Evolutionary conservation across 2,797 vertebrate genomes (phyloP), one percentile per base, ranked within the genome.

Genomic region (Glyptemys insculpta): DNA sequence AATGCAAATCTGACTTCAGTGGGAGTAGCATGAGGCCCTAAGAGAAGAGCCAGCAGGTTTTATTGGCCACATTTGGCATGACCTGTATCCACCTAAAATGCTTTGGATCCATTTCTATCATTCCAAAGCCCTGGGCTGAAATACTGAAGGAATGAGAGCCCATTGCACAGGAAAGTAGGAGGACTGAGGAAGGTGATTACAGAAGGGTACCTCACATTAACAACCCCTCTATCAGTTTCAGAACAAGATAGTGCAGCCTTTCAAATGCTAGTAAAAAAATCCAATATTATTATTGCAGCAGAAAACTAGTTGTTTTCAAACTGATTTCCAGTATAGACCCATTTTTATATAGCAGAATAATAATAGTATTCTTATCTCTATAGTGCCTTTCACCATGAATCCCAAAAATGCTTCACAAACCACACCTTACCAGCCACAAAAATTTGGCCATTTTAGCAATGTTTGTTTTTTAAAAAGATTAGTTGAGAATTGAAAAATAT

Each of bases 61-160:
- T 62, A 62, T 4, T 31, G 59, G 59, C 34, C 6, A 34, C 59
- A 31, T 31, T 62, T 62, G 31, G 31, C 31, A 34, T 62, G 59
- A 34, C 59, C 14, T 62, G 29, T 31, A 62, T 62, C 14, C 14
- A 62, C 59, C 31, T 62, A 34, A 54, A 54, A 54, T 25, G 54
- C 54, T 54, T 54, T 54, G 54, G 54, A 54, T 54, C 21, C 14
- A 12, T 2, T 78, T 54, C 81, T 89, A 10, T 47, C 92, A 82
- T 49, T 47, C 65, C 56, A 79, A 52, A 89, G 72, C 54, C 53
- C 68, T 47, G 3, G 3, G 57, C 34, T 37, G 81, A 81, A 54
- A 74, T 90, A 82, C n/a, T 19, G 90, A 83, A 82, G 81, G 84
- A 78, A 80, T 82, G 50, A 29, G 3, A 59, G 12, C 29, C 57